Conservation (phyloP, 30 jellyfish, hydroid and myxozoan species). For the Hydractinia echinata region DNA sequence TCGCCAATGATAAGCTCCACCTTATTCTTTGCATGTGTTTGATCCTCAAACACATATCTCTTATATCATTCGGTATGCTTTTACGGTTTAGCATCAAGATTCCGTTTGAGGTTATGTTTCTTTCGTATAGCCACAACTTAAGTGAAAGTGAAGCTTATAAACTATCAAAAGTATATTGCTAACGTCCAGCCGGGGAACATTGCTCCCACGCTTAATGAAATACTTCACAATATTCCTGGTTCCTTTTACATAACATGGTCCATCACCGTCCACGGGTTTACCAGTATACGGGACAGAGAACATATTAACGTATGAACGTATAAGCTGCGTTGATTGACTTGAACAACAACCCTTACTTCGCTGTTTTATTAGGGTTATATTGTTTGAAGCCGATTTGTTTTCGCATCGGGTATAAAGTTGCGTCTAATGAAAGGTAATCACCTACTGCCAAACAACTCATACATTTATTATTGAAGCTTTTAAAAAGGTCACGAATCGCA, state of each 20-base stretch:
- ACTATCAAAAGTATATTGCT: too few species aligned
- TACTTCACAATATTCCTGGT: too few species aligned
- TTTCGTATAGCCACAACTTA: too few species aligned
- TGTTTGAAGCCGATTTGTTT: slow-evolving; percentile 32
- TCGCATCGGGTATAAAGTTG: slow-evolving; percentile 27
- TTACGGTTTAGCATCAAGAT: too few species aligned
- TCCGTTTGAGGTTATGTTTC: too few species aligned
- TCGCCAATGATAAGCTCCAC: not conserved
- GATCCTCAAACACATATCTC: not conserved
- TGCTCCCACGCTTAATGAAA: too few species aligned
- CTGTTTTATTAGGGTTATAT: slow-evolving; percentile 36
- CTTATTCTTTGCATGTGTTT: not conserved
- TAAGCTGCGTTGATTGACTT: slow-evolving; percentile 25
- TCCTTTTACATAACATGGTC: too few species aligned
- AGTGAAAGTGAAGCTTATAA: too few species aligned
- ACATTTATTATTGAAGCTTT: not conserved
- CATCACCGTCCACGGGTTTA: slow-evolving; percentile 2
- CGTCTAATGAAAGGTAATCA: not conserved
- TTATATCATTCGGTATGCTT: too few species aligned
- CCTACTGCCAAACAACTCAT: not conserved
- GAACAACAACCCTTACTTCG: slow-evolving; percentile 42
- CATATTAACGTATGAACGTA: not conserved
- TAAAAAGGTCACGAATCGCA: not conserved
- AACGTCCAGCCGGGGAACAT: too few species aligned
- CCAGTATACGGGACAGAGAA: slow-evolving; percentile 33